Evolutionary conservation across 2,113 vertebrate genomes (phyloP), one percentile per base, ranked within the genome.

Genomic region (Clarias macrocephalus): DNA sequence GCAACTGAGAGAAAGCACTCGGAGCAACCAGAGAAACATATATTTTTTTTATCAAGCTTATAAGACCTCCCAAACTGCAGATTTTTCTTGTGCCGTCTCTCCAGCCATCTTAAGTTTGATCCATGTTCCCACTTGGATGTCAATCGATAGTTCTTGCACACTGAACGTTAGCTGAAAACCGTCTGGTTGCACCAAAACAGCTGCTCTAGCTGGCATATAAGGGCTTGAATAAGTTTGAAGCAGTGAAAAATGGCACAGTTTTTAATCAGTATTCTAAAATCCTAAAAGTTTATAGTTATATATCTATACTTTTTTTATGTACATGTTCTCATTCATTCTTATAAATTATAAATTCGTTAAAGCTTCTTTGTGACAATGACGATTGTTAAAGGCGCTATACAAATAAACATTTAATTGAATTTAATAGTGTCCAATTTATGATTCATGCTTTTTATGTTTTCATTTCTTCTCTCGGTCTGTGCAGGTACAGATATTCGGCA

Each of bases 401-500:
- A 42, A 42, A 42, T 7, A 42, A 42, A 42, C 42, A 42, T 42
- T 42, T 42, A 42, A 42, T 42, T 42, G 6, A 42, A 42, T 42
- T 42, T 42, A 42, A 6, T 42, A 48, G 7, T 48, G 0, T 48
- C 19, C 33, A 16, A 3, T n/a, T n/a, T 13, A 76, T 7, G 5
- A 15, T 54, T 30, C 25, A 28, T 42, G 60, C 23, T 82, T 25
- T 81, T 81, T 12, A 6, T 60, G 28, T 37, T 54, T 68, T 30
- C 7, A 9, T 73, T 72, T 73, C 11, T 15, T 63, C 57, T 82
- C 85, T 25, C 81, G 8, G 83, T 91, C 11, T 91, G 88, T 94
- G 6, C 90, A 99, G 98, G 97, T 99, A 72, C 97, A 99, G 92
- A 98, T 99, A 94, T 99, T 99, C 93, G 98, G 98, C 94, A 99